Evolutionary conservation across 2,113 vertebrate genomes (phyloP), one percentile per base, ranked within the genome.

Genomic region (Eleginops maclovinus): DNA sequence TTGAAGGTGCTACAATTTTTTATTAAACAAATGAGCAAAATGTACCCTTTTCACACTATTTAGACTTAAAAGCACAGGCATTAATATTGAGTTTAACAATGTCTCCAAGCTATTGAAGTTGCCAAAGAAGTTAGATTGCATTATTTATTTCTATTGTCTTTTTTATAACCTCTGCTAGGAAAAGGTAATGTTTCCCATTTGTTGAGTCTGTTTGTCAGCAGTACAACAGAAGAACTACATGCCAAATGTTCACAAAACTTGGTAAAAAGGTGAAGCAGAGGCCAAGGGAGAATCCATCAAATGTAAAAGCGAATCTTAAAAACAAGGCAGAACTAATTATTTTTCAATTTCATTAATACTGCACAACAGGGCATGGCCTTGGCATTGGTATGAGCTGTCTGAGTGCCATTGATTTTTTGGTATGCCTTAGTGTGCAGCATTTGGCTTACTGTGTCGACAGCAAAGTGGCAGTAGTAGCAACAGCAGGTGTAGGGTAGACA

Each of bases 401-500:
- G 31, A 36, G 31, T 36, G 31, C 31, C 2, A 36, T 36, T 36
- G 5, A 36, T 36, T 36, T 36, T 36, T 5, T 36, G 31, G 31
- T 36, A 36, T 36, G 31, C 31, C 31, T 36, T 36, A 31, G 4
- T 31, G 31, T 31, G 5, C 5, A 36, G 31, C 31, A 36, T 36
- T 36, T 36, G 31, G 31, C 31, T 36, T 36, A 36, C 31, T 7
- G 31, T 36, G n/a, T n/a, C n/a, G n/a, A 36, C 31, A 36, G n/a
- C 53, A 0, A 59, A 15, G 46, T 53, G 56, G 31, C 13, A 50
- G 53, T 9, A 24, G 62, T 1, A 28, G 53, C 12, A 56, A 68
- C 64, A 85, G 77, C 79, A 79, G 63, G 49, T 74, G 64, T 24
- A 21, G 53, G 17, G 50, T 61, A 21, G 70, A 56, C 21, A 70